Percentiles rank a stretch among this genome's conserved stretches.
phyloP scores from a whole-genome alignment of 2,888 invertebrate species.

The Limnephilus auricula region DNA sequence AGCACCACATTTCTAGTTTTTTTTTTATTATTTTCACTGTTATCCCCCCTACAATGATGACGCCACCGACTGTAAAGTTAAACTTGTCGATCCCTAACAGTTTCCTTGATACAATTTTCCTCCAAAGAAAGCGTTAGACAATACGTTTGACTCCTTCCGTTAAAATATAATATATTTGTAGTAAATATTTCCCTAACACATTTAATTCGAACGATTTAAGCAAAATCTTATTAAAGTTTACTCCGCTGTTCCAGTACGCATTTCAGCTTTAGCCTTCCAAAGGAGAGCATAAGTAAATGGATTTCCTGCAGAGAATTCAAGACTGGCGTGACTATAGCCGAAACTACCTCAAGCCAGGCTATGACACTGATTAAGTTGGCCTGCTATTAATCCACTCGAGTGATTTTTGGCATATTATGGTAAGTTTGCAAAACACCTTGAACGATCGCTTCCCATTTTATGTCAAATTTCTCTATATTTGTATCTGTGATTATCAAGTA shows the following conservation, averaged over 20 bases:
- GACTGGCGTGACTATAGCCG: not conserved
- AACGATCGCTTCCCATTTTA: too few species aligned
- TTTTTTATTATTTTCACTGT: too few species aligned
- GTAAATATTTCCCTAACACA: not conserved
- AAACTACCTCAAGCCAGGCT: too few species aligned
- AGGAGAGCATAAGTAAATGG: not conserved
- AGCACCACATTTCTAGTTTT: too few species aligned
- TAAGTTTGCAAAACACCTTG: too few species aligned
- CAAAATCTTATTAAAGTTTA: not conserved
- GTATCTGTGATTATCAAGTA: too few species aligned
- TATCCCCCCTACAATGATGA: not conserved
- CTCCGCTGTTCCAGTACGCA: not conserved
- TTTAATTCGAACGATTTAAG: not conserved
- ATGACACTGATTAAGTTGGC: too few species aligned
- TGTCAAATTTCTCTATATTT: too few species aligned
- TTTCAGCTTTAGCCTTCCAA: not conserved
- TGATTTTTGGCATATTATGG: too few species aligned
- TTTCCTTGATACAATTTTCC: not conserved
- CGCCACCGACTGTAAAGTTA: not conserved
- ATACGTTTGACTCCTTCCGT: not conserved
- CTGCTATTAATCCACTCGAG: too few species aligned
- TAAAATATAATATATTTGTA: not conserved
- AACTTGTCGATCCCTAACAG: not conserved
- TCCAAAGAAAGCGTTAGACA: not conserved
- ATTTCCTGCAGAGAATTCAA: not conserved